Base-by-base conservation (phyloP, 2,113 vertebrate species). In the Oxyruncus cristatus region DNA sequence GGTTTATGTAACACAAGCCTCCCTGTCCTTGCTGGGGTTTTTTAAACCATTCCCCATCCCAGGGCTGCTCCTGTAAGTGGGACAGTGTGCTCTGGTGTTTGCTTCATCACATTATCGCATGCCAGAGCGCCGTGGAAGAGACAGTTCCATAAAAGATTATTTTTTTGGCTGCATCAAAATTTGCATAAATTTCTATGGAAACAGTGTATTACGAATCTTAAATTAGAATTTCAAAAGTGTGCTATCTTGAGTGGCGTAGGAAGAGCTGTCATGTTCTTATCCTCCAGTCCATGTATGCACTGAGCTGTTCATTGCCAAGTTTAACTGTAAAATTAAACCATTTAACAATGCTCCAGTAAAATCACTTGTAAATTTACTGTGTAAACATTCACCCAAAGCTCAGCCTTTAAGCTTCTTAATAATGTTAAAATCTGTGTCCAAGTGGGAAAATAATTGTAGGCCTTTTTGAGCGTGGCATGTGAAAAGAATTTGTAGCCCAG, bases 131-230 rank as follows among this genome's bases (percentile, higher is more conserved):
- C 73, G 80, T 95, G 97, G 93, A 92, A 97, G 67, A 96, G 88
- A 80, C 93, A 81, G 79, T 82, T 90, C 91, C 93, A 95, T 91
- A 93, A 95, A 91, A 93, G 95, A 97, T 97, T 94, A 91, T 94
- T 96, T 94, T 94, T 95, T 96, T 92, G 82, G 85, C 89, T 95
- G 61, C 88, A 75, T 44, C 93, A 85, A 95, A 97, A 98, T 98
- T 98, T 98, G 97, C 98, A 98, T 98, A 96, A 82, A 98, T 98
- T 98, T 98, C 98, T 98, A 98, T 98, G 98, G 98, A 97, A 98
- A 98, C 98, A 87, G 97, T 85, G 93, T 97, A 97, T 98, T 98
- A 95, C 89, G 4, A 92, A 94, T 97, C 98, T 97, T 96, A 98
- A 98, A 98, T 98, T 98, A 98, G 98, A 98, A 95, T 98, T 97